phyloP scores from a whole-genome alignment of 2,888 invertebrate species.

The Gari tellinella region DNA sequence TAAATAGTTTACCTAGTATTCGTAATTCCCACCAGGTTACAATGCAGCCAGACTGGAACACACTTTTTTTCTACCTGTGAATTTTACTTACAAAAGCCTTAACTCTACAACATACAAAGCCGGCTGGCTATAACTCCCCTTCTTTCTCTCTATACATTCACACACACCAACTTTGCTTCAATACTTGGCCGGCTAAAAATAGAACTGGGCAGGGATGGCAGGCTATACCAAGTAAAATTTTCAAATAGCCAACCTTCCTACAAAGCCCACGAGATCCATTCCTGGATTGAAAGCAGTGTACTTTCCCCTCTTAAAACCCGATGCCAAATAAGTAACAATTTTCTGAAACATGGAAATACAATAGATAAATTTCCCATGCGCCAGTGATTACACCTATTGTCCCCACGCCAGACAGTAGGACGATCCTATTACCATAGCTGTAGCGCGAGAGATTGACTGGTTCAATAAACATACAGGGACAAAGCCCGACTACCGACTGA shows the following conservation, averaged over 20 bases:
- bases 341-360: slow-evolving; percentile 30
- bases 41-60: slow-evolving; percentile 22
- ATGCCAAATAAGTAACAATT: slow-evolving; percentile 27
- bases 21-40: background rate
- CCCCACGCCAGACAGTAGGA: slow-evolving; percentile 56
- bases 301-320: slow-evolving; percentile 4
- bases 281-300: slow-evolving; percentile 13
- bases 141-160: slow-evolving; percentile 54
- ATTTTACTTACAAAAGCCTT: slow-evolving; percentile 51
- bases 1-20: slow-evolving; percentile 7
- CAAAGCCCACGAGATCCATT: slow-evolving; percentile 1
- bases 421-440: slow-evolving; percentile 68
- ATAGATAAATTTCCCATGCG: slow-evolving; percentile 40
- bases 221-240: slow-evolving; percentile 43
- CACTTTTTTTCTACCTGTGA: slow-evolving; percentile 50
- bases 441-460: slow-evolving; percentile 59
- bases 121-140: slow-evolving; percentile 51
- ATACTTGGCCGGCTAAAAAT: slow-evolving; percentile 57
- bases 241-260: slow-evolving; percentile 16
- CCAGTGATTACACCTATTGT: slow-evolving; percentile 34
- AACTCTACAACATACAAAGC: slow-evolving; percentile 46
- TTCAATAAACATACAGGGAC: slow-evolving; percentile 72
- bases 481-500: slow-evolving; percentile 65
- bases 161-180: slow-evolving; percentile 57
- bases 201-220: slow-evolving; percentile 34